These are phyloP conservation scores for Phataginus tricuspis DNA, from an alignment of 2,797 vertebrate genomes.

Conservation along the genomic window DNA sequence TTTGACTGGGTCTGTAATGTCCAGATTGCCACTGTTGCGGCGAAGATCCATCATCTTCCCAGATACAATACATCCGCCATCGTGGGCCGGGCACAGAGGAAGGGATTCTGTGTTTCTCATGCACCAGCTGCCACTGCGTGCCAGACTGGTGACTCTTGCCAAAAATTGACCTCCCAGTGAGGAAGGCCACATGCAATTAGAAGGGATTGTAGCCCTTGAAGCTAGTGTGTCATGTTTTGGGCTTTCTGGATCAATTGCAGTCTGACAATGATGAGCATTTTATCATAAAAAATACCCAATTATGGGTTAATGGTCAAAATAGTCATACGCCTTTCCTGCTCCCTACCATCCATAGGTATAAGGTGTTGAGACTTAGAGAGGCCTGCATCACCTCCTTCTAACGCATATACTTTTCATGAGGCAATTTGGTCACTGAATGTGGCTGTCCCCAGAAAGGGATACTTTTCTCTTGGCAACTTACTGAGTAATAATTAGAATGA, in stretches of 20 bases:
- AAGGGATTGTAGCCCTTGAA: neutral
- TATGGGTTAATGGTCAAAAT: neutral
- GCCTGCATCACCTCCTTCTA: neutral
- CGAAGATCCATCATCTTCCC: neutral
- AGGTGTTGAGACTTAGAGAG: neutral
- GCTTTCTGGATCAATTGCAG: neutral
- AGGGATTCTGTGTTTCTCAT: neutral
- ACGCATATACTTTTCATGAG: neutral
- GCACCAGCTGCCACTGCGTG: neutral
- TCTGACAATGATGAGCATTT: neutral
- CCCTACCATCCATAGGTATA: neutral
- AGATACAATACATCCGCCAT: neutral
- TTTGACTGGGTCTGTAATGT: neutral
- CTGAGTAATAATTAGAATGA: neutral
- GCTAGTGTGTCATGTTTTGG: neutral
- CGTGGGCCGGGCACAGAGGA: neutral
- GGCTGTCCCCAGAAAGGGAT: neutral
- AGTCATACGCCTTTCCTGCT: neutral
- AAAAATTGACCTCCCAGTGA: neutral
- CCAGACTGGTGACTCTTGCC: neutral
- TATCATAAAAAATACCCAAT: neutral
- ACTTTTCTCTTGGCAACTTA: neutral
- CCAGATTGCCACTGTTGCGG: neutral
- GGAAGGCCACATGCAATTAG: neutral
- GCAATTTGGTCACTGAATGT: neutral